phyloP scores from a whole-genome alignment of 2,797 vertebrate species.

The Bucorvus abyssinicus region DNA sequence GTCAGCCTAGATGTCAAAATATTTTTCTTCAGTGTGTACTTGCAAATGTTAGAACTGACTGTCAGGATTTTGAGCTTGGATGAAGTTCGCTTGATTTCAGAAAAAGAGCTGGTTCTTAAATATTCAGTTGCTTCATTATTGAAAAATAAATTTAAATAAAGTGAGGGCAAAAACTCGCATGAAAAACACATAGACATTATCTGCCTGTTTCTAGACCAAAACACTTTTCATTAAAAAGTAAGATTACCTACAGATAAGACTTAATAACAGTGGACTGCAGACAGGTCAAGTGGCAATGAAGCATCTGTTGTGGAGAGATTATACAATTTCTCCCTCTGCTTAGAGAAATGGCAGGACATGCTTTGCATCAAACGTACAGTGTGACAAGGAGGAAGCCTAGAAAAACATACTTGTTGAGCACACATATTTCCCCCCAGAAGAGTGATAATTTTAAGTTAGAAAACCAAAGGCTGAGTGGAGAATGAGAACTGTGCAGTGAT shows the following conservation, averaged over 20 bases:
- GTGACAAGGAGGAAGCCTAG: neutral
- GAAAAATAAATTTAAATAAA: neutral
- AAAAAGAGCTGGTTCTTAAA: constrained; percentile 6
- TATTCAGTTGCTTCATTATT: neutral
- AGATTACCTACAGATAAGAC: neutral
- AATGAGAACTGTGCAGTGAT: neutral
- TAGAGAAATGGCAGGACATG: neutral
- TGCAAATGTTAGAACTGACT: constrained; percentile 47
- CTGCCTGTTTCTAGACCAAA: neutral
- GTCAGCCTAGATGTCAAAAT: constrained; percentile 57
- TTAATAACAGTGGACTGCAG: neutral
- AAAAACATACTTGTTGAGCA: neutral
- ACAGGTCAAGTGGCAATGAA: neutral
- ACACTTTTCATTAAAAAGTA: neutral
- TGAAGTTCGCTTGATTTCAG: constrained; percentile 50
- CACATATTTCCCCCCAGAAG: neutral
- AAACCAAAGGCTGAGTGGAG: neutral
- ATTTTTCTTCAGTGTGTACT: constrained; percentile 54
- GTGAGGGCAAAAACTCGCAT: neutral
- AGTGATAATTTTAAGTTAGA: neutral
- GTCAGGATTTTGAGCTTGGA: constrained; percentile 50
- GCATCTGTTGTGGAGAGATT: neutral
- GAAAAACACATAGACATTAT: neutral
- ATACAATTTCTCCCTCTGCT: neutral
- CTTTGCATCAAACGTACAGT: neutral